Percentiles rank a stretch among this genome's conserved stretches.
These are phyloP conservation scores for Zaprionus obscuricornis DNA, from an alignment of 2,888 invertebrate genomes.

Conservation along the genomic window DNA sequence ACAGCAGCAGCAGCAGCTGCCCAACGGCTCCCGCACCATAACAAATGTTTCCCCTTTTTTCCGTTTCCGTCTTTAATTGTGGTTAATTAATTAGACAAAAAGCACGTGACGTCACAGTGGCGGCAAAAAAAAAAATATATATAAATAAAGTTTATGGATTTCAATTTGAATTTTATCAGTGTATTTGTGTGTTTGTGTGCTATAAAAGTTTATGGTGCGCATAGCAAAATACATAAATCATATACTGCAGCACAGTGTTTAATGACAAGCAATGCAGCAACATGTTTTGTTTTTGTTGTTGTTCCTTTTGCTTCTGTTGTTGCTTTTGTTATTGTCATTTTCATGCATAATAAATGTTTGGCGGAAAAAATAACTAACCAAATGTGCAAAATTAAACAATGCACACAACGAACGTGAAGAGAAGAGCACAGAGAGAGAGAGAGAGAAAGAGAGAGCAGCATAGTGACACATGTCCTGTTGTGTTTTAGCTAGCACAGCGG, in stretches of 20 bases:
- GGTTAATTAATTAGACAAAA: slow-evolving; percentile 61
- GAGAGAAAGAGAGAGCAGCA: not conserved
- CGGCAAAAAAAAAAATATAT: slow-evolving; percentile 11
- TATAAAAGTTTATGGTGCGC: slow-evolving; percentile 36
- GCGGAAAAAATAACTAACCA: slow-evolving; percentile 19
- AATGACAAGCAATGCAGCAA: slow-evolving; percentile 48
- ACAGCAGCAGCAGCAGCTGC: slow-evolving; percentile 30
- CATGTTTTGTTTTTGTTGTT: slow-evolving; percentile 14
- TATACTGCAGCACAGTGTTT: slow-evolving; percentile 44
- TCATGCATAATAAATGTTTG: slow-evolving; percentile 20
- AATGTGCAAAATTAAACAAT: slow-evolving; percentile 1
- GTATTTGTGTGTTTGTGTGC: slow-evolving; percentile 9
- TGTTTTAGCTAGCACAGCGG: slow-evolving; percentile 2
- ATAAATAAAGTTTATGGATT: slow-evolving; percentile 31
- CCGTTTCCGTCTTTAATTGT: slow-evolving; percentile 4
- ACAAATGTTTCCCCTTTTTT: too few relatives aligned
- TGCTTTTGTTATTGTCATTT: too few relatives aligned
- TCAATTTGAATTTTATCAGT: slow-evolving; percentile 49
- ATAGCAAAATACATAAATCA: slow-evolving; percentile 55
- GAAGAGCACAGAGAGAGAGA: not conserved
- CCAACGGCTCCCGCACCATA: not conserved
- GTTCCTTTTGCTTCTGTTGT: slow-evolving; percentile 8
- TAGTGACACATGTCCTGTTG: slow-evolving; percentile 31
- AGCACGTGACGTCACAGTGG: slow-evolving; percentile 62
- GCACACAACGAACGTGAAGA: too few relatives aligned